Evolutionary conservation across 2,113 vertebrate species (phyloP), one percentile per base, ranked within the genome.

Genomic region (Cyprinodon brontotheroides): DNA sequence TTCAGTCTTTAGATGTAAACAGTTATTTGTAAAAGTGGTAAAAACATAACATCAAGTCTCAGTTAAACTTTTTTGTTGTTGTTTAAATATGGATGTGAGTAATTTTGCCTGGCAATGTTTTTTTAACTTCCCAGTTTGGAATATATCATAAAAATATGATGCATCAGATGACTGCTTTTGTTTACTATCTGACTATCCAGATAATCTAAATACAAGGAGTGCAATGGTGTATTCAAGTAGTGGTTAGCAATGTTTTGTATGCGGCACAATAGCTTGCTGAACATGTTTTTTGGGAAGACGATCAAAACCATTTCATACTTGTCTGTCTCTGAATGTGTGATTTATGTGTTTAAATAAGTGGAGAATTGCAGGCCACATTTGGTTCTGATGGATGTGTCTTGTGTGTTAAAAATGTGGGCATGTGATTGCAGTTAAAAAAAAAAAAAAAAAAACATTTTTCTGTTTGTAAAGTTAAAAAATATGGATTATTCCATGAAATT

Each of bases 241-340:
- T 39, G 61, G 11, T 72, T 15, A 3, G 15, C 4, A 13, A 15
- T 43, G 1, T 76, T 73, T 4, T 57, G 37, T 43, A 29, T 70
- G 39, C 57, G 39, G 67, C 7, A 48, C 9, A 68, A 17, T 10
- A 37, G 36, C 61, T n/a, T 65, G 39, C 20, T 36, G 22, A 36
- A 61, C 38, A 38, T 29, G 40, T 59, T 65, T 48, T 71, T 71
- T 78, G 61, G 43, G 7, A 37, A 15, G 57, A 38, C 39, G 6
- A 43, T 64, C 29, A 66, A 65, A 71, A 61, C 48, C 0, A 53
- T 63, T 36, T 62, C 5, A 61, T 38, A 12, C 39, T 61, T 36
- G 48, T 39, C 17, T 68, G 37, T 5, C 11, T 47, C 7, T 67
- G 17, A 45, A 39, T 60, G 11, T 9, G 38, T 1, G 5, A 39